These are phyloP conservation scores for Phodopus roborovskii DNA, from an alignment of 2,113 vertebrate genomes.

Conservation along the genomic window DNA sequence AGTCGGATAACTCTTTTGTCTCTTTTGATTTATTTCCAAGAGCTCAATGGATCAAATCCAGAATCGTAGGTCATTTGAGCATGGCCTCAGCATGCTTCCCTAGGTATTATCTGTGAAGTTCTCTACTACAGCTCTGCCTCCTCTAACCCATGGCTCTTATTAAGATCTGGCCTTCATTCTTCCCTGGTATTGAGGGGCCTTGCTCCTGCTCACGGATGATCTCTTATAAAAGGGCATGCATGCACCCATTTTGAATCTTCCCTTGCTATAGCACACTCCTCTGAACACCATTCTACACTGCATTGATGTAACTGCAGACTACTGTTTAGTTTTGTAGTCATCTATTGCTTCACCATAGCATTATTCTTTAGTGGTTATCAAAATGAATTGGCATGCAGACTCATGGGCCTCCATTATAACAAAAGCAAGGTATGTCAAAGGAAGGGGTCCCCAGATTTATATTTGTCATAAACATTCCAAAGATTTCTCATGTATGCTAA, in stretches of 20 bases:
- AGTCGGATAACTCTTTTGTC: not conserved
- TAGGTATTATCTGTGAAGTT: not conserved
- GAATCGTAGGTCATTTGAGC: not conserved
- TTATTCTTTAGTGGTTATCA: not conserved
- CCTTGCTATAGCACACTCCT: not conserved
- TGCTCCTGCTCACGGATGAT: not conserved
- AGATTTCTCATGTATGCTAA: not conserved
- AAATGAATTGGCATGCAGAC: not conserved
- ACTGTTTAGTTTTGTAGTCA: not conserved
- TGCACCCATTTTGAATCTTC: not conserved
- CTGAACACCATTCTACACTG: not conserved
- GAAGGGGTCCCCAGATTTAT: not conserved
- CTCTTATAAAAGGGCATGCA: not conserved
- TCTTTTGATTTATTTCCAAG: not conserved
- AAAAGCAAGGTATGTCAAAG: not conserved
- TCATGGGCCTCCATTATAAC: not conserved
- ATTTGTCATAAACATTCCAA: slow-evolving; percentile 15
- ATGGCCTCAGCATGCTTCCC: not conserved
- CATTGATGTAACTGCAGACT: not conserved
- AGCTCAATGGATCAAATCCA: not conserved
- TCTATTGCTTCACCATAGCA: not conserved
- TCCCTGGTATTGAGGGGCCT: not conserved
- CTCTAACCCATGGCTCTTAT: not conserved
- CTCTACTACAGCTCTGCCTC: not conserved
- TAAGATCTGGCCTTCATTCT: not conserved